Evolutionary conservation across 1,140 invertebrate species (phyloP), one percentile per base, ranked within the genome.

Genomic region (Thalassaphorura encarpata): DNA sequence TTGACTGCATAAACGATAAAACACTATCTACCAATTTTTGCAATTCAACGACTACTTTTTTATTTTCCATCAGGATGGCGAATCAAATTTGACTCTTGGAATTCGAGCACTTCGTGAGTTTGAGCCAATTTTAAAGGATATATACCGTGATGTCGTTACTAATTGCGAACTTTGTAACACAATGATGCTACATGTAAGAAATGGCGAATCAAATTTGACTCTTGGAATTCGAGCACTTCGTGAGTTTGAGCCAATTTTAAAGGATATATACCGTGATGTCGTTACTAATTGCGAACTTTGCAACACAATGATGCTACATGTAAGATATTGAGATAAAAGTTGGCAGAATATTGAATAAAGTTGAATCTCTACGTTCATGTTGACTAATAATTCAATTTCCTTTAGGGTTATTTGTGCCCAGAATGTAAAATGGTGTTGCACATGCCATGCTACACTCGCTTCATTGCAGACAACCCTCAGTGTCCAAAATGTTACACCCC

Each of bases 201-300:
- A 52, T 8, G 31, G n/a, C 3, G 54, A 63, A 8, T 58, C 16
- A 50, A 51, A 60, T 18, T 41, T 63, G 2, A 63, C 57, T 3
- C 39, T 63, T 5, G 61, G 57, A 19, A 33, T 56, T 26, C 50
- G 61, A 18, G 42, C 50, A 4, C 47, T 63, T 15, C 50, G 55
- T n/a, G 61, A 63, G 40, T 60, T 63, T 41, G 61, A 63, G 29
- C 57, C 61, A 33, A 50, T 60, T 19, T 31, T 63, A 15, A 18
- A 41, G 15, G 61, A 63, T 19, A 5, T 60, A 13, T 63, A 60
- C 45, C 6, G 8, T 0, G 61, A 60, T 41, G 54, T 58, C 3
- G 19, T 63, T 16, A 8, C 23, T 18, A 53, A 41, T 18, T 63
- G 61, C 24, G 2, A 4, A 16, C 23, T 60, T 1, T 63, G 61